Conservation (phyloP, 2,113 vertebrate species). For the Corapipo altera region DNA sequence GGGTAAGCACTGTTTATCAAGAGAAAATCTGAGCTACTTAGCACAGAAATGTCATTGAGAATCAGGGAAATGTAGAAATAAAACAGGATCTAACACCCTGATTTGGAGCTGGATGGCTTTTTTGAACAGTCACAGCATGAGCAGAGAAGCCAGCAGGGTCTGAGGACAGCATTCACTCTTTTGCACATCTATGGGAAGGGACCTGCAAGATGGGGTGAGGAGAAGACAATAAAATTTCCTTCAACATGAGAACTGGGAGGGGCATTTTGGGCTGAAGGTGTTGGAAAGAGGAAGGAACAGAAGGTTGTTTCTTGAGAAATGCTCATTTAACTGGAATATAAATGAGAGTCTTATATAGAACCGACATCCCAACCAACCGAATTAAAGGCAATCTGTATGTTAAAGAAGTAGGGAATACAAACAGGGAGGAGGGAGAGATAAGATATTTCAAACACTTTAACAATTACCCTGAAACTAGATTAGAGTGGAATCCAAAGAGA, state of each 20-base stretch:
- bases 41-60: neutral
- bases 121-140: neutral
- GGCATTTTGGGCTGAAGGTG: neutral
- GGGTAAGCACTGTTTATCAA: neutral
- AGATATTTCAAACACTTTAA: constrained; percentile 43
- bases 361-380: neutral
- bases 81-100: neutral
- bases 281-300: neutral
- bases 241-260: neutral
- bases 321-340: neutral
- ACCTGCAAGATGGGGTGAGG: neutral
- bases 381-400: constrained; percentile 11
- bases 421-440: constrained; percentile 8
- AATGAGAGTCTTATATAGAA: neutral
- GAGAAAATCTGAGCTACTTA: neutral
- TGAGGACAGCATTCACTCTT: neutral
- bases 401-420: constrained; percentile 32
- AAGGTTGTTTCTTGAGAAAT: neutral
- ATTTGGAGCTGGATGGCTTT: neutral
- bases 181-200: neutral
- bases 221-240: neutral
- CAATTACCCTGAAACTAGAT: constrained; percentile 52
- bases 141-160: neutral
- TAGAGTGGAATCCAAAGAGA: constrained; percentile 46
- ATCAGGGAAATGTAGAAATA: neutral